These are phyloP conservation scores for Paraescarpia echinospica DNA, from an alignment of 1,140 invertebrate species.

Conservation along the genomic window DNA sequence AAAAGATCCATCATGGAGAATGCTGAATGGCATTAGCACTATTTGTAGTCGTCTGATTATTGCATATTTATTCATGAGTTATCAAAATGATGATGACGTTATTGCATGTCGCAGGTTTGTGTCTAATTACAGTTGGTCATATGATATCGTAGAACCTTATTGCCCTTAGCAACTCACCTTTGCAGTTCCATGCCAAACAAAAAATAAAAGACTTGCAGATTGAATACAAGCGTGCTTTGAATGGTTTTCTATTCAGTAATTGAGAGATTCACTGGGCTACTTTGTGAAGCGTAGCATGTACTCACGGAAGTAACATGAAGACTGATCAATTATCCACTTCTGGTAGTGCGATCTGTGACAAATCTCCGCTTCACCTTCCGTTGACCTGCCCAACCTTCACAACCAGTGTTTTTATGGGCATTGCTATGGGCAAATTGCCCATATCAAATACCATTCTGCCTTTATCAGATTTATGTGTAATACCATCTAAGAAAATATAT, in stretches of 20 bases:
- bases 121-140: background rate
- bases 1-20: background rate
- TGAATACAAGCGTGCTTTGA: background rate
- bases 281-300: background rate
- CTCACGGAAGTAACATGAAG: background rate
- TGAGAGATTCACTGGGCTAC: background rate
- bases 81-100: background rate
- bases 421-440: background rate
- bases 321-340: background rate
- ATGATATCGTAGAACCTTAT: background rate
- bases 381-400: background rate
- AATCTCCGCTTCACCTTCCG: background rate
- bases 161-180: background rate
- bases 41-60: background rate
- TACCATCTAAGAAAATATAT: background rate
- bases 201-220: background rate
- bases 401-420: background rate
- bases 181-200: background rate
- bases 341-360: background rate
- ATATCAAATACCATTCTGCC: background rate
- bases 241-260: background rate
- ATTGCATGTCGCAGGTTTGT: background rate
- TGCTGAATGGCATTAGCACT: background rate
- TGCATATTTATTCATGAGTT: background rate
- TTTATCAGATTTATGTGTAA: background rate